Evolutionary conservation across 2,797 vertebrate species (phyloP), one percentile per base, ranked within the genome.

Genomic region (Poecilia velifera): DNA sequence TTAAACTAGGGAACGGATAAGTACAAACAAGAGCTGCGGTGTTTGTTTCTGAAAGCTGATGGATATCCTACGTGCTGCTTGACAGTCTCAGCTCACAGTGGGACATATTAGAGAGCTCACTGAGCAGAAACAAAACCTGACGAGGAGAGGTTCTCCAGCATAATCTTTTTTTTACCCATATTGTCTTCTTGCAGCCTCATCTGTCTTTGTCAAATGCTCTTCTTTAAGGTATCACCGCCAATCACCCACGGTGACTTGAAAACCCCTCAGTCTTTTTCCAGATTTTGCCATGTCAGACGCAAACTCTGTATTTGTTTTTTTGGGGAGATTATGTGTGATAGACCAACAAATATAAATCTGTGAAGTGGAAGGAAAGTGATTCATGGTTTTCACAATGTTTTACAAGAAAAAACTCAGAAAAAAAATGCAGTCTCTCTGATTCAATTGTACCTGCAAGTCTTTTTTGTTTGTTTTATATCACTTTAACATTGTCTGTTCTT

Each of bases 81-180:
- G 59, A 55, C 82, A 20, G 75, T 82, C 79, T 88, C 83, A 41
- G 71, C 80, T 78, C 25, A 25, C 84, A 86, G 86, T 82, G 64
- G 79, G 77, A 66, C 87, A 55, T 84, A 90, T 91, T 88, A 91
- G 83, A 25, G 74, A 80, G 79, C 87, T 88, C 79, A 39, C 75
- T 72, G 87, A 91, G 83, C 90, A 64, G 82, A 0, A 84, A 80
- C 72, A 72, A 53, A 81, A 80, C 82, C 86, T 75, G 77, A 76
- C 8, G 76, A 88, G 82, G 84, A 78, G 74, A 83, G 62, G 84
- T 90, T 92, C 84, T 91, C 88, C 81, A 12, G 73, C 85, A 82
- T 22, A 53, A 25, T 53, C 22, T 22, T 22, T 86, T 79, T 53
- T 86, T 79, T 64, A 46, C 49, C 84, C 80, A 20, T 76, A 74